Conservation (phyloP, 2,888 invertebrate genomes). For the Caenorhabditis auriculariae region DNA sequence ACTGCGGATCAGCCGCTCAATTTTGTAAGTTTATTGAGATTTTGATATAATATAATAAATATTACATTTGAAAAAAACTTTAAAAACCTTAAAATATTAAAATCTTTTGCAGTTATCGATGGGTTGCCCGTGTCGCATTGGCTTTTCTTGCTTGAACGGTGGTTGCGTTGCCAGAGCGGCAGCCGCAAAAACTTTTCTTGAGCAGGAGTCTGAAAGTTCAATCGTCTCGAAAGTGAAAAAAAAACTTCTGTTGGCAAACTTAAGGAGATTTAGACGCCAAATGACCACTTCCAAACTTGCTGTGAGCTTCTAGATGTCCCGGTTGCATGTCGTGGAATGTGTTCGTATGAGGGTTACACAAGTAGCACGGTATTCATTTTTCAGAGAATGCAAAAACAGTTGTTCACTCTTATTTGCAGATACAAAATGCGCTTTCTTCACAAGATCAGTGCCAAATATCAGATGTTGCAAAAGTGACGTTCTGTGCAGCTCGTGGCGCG, state of each 20-base stretch:
- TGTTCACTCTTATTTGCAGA: background rate
- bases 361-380: background rate
- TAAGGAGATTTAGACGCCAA: slow-evolving; percentile 24
- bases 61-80: background rate
- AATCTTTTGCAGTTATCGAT: slow-evolving; percentile 9
- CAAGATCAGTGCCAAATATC: slow-evolving; percentile 26
- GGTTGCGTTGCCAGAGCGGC: slow-evolving; percentile 31
- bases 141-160: slow-evolving; percentile 32
- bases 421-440: slow-evolving; percentile 7
- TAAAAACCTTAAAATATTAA: slow-evolving; percentile 9
- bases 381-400: background rate
- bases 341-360: slow-evolving; percentile 27
- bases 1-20: no score
- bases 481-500: slow-evolving; percentile 35
- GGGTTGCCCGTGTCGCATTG: slow-evolving; percentile 30
- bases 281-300: slow-evolving; percentile 36
- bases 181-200: slow-evolving; percentile 32
- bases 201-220: slow-evolving; percentile 3
- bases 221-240: background rate
- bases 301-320: slow-evolving; percentile 31
- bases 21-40: background rate
- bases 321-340: slow-evolving; percentile 12
- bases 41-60: background rate
- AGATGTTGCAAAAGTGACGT: slow-evolving; percentile 30
- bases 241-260: background rate